Percentiles rank a stretch among this genome's conserved stretches.
phyloP scores from a whole-genome alignment of 1,140 invertebrate species.

The Drosophila seguyi region DNA sequence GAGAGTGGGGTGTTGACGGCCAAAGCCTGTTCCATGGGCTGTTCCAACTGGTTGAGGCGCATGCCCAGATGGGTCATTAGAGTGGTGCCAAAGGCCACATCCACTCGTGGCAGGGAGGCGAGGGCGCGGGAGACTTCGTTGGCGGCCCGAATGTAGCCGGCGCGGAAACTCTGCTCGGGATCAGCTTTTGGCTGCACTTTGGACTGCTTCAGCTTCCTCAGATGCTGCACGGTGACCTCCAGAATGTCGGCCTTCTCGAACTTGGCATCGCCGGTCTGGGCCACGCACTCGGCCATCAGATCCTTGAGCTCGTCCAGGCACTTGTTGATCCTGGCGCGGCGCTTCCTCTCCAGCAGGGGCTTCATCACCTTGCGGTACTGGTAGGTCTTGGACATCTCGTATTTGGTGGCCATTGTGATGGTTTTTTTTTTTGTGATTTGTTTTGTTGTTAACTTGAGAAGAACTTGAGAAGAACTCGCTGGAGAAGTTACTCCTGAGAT shows the following conservation, averaged over 20 bases:
- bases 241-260: constrained; percentile 99
- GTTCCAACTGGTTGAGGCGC: constrained; percentile 89
- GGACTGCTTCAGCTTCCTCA: constrained; percentile 91
- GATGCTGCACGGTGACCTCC: constrained; percentile 97
- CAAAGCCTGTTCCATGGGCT: constrained; percentile 52
- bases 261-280: constrained; percentile 95
- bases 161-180: constrained; percentile 91
- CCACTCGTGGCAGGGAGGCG: constrained; percentile 92
- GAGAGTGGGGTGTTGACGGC: constrained; percentile 60
- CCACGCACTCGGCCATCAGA: constrained; percentile 95
- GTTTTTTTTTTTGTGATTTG: constrained; percentile 4
- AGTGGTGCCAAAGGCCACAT: constrained; percentile 93
- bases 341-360: constrained; percentile 97
- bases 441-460: constrained; percentile 24
- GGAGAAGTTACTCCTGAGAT: constrained; percentile 29
- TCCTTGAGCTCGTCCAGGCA: constrained; percentile 97
- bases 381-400: constrained; percentile 91
- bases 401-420: constrained; percentile 78
- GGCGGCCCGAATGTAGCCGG: constrained; percentile 96
- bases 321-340: constrained; percentile 96
- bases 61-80: constrained; percentile 95
- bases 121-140: constrained; percentile 95
- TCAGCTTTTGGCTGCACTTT: constrained; percentile 80
- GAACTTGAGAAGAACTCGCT: constrained; percentile 20
- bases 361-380: constrained; percentile 98